phyloP scores from a whole-genome alignment of 2,888 invertebrate genomes.

The Oscheius sp. region DNA sequence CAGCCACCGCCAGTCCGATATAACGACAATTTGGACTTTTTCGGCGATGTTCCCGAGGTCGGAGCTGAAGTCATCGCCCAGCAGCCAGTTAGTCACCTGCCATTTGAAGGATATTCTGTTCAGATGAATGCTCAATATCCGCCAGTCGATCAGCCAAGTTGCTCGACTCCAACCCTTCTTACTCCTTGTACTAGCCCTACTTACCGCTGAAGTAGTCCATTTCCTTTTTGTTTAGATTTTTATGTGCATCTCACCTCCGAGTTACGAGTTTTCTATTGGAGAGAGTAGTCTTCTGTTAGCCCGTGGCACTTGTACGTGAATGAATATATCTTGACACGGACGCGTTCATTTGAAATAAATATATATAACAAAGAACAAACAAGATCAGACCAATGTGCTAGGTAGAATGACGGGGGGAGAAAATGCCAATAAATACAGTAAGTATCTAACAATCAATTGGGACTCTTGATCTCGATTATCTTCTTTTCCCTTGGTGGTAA shows the following conservation, averaged over 20 bases:
- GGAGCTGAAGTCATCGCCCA: conserved; percentile 4
- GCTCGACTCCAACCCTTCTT: conserved; percentile 21
- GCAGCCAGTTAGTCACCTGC: conserved; percentile 1
- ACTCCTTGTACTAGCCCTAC: conserved; percentile 35
- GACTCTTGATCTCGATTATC: conserved; percentile 35
- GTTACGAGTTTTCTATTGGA: conserved; percentile 14
- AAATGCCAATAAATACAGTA: conserved; percentile 25
- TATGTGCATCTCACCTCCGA: conserved; percentile 17
- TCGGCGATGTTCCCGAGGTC: not conserved
- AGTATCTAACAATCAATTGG: conserved; percentile 17
- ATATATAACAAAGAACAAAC: conserved; percentile 1
- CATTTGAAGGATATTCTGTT: not conserved
- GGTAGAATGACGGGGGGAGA: not conserved
- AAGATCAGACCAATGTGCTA: conserved; percentile 19
- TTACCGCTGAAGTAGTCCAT: conserved; percentile 1
- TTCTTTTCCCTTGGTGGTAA: conserved; percentile 35
- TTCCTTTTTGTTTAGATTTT: not conserved
- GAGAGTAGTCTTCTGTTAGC: not conserved
- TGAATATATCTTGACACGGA: not conserved
- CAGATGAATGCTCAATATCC: not conserved
- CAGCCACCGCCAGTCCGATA: conserved; percentile 11
- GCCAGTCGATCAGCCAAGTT: not conserved
- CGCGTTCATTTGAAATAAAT: conserved; percentile 25
- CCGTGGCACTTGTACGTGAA: not conserved
- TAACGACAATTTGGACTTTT: not conserved